phyloP scores from a whole-genome alignment of 2,113 vertebrate species.

The Furnarius figulus region DNA sequence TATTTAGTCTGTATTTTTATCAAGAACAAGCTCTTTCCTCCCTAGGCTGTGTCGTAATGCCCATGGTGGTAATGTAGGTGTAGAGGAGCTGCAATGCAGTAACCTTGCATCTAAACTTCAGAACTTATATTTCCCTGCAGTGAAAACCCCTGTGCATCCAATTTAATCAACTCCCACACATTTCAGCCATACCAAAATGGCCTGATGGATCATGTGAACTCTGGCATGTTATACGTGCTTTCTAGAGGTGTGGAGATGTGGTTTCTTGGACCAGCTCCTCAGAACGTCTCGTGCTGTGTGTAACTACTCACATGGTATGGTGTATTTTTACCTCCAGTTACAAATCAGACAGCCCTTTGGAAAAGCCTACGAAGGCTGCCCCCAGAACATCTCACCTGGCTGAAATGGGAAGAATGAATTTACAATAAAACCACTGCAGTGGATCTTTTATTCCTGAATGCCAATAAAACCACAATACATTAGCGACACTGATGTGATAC shows the following conservation, averaged over 20 bases:
- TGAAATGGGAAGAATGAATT: not conserved
- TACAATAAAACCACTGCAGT: not conserved
- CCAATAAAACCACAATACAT: not conserved
- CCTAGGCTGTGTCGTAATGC: not conserved
- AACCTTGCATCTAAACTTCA: not conserved
- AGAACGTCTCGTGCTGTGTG: not conserved
- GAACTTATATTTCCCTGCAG: not conserved
- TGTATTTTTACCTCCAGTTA: not conserved
- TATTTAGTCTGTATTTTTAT: not conserved
- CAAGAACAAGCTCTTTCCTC: not conserved
- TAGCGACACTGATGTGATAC: not conserved
- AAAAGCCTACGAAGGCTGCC: not conserved
- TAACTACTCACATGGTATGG: not conserved
- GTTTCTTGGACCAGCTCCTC: not conserved
- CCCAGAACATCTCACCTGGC: not conserved
- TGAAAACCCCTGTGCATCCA: not conserved
- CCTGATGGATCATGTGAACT: not conserved
- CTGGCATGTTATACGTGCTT: not conserved
- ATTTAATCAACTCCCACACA: not conserved
- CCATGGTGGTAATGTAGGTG: rapidly evolving
- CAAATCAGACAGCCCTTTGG: not conserved
- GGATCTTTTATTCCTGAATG: not conserved
- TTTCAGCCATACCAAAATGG: not conserved
- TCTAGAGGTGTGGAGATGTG: rapidly evolving
- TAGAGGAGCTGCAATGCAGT: not conserved